Base-by-base conservation (phyloP, 2,113 vertebrate genomes). In the Callorhinus ursinus region DNA sequence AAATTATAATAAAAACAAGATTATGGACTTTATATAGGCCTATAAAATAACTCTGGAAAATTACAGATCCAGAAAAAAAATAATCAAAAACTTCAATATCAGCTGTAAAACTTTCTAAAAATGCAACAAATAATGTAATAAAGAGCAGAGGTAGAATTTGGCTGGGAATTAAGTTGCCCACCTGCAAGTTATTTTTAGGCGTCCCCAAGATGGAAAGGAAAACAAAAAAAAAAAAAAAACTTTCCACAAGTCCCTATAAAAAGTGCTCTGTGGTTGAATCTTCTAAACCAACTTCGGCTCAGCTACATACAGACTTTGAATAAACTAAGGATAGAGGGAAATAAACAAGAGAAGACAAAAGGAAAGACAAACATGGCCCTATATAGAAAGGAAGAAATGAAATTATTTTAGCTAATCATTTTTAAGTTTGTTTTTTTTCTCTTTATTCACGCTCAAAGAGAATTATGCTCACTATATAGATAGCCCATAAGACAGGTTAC, bases 111-210 rank as follows among this genome's bases (percentile, higher is more conserved):
- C 49, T 94, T 84, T 77, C 65, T 83, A 81, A 93, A 97, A 97
- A 98, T 93, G 69, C 84, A 95, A 42, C 49, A 95, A 98, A 95
- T 84, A 10, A 69, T 96, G 33, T 77, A 91, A 82, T 90, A 61
- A 79, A 97, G n/a, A 93, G 87, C 81, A 96, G 80, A 69, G 89
- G 21, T 63, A 95, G 97, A 72, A 57, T 26, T 98, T 79, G 90
- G 83, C 93, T 90, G 31, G 51, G 39, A 46, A 51, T 31, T 90
- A 49, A 57, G 46, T 82, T 96, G 76, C 84, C 96, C 88, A 96
- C 95, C 88, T 93, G 96, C 36, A 94, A 95, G 97, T 95, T 98
- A 97, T 97, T 98, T 98, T 97, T 98, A 96, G 97, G 63, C 71
- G 0, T 97, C 88, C 92, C 87, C 63, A 86, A 88, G 81, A 97